Evolutionary conservation across 2,797 vertebrate species (phyloP), one percentile per base, ranked within the genome.

Genomic region (Uromys caudimaculatus): DNA sequence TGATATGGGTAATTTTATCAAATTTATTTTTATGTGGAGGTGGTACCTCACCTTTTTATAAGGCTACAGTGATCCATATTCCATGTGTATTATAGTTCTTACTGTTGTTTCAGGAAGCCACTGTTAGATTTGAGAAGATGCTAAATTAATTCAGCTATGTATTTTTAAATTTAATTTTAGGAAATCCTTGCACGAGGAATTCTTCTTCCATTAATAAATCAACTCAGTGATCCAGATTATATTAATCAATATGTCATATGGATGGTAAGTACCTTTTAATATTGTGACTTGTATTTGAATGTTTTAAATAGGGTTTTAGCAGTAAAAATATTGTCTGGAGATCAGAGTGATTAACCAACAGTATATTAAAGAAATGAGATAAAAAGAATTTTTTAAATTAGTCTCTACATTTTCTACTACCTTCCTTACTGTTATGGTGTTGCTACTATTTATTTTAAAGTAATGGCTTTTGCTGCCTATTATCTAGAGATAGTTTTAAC

Each of bases 161-260:
- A 92, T 77, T 95, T 54, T 50, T 8, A 85, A 95, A 0, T 92
- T 3, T 77, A 93, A 54, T 95, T 98, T 97, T 98, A 99, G 99
- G 99, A 99, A 99, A 99, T 99, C 98, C 98, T 99, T 98, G 99
- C 99, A 29, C 99, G 99, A 98, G 99, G 99, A 98, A 99, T 99
- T 98, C 99, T 99, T 97, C 99, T 99, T 98, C 99, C 99, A 97
- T 98, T 99, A 98, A 99, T 99, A 99, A 99, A 99, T 98, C 99
- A 99, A 98, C 99, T 99, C 98, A 99, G 99, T 98, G 99, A 99
- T 99, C 99, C 99, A 96, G 99, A 99, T 99, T 99, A 99, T 99
- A 99, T 99, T 99, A 99, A 99, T 99, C 99, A 99, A 98, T 99
- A 99, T 99, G 99, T 99, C 98, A 99, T 99, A 99, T 99, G 99